A percentile compares a stretch with the other conserved stretches of the same genome.
phyloP scores from a whole-genome alignment of 2,113 vertebrate genomes.

The Burhinus bistriatus region DNA sequence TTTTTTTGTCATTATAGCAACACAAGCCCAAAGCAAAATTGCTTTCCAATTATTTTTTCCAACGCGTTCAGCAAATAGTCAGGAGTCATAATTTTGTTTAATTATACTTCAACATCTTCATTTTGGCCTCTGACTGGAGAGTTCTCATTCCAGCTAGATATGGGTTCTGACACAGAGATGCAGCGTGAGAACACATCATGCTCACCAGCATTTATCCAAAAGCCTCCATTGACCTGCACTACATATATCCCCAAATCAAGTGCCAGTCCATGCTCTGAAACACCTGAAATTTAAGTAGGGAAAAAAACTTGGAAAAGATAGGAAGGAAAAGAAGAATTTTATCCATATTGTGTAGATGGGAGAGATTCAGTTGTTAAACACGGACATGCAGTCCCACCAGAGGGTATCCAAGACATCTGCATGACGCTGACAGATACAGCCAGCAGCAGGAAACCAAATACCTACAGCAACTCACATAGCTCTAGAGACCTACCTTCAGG shows the following conservation, averaged over 20 bases:
- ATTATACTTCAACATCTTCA: background rate
- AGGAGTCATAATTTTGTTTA: background rate
- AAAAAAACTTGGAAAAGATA: background rate
- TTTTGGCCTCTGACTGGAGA: background rate
- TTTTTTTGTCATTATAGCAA: background rate
- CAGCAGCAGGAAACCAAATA: background rate
- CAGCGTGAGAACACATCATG: accelerated
- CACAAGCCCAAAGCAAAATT: background rate
- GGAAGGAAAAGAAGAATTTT: background rate
- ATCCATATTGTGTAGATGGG: background rate
- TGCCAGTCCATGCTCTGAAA: background rate
- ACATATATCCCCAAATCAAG: background rate
- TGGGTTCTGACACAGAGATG: background rate
- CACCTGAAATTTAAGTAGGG: background rate
- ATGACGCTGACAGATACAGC: background rate
- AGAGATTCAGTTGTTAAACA: background rate
- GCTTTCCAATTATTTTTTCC: background rate
- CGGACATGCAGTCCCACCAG: background rate
- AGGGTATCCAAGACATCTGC: background rate
- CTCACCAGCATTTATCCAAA: background rate
- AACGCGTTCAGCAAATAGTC: background rate
- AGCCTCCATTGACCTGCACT: background rate
- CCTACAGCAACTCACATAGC: background rate
- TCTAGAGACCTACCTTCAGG: background rate
- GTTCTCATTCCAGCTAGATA: background rate